Evolutionary conservation across 2,888 invertebrate genomes (phyloP), one percentile per base, ranked within the genome.

Genomic region (Cetonia aurata): DNA sequence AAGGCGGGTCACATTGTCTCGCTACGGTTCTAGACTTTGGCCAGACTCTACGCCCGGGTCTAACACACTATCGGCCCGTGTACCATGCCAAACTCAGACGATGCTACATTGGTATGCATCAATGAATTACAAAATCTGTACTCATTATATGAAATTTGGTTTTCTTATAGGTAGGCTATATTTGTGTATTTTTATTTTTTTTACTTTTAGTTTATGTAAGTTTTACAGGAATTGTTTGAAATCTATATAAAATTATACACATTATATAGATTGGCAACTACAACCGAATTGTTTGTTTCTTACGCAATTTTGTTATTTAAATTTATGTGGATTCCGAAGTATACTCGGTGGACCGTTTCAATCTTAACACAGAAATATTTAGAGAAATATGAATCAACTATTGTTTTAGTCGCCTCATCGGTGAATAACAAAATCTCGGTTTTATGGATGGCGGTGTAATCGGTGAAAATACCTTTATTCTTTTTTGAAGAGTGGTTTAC

Each of bases 101-200:
- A 75, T 77, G 77, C 75, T 72, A 71, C 75, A 73, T 75, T 76
- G 77, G 76, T 76, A 77, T 76, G 75, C 77, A 77, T 76, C 75
- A 72, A 71, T 71, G 68, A 72, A 72, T 72, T 73, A 73, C 73
- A 73, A 75, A 73, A 74, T 70, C 73, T 71, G 72, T 74, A 68
- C 73, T 73, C 73, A 74, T 73, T 70, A 72, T 73, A 72, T 75
- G 70, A 74, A 74, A 73, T 75, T 75, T 74, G 72, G 71, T 74
- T 74, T 71, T 73, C 48, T 69, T 68, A 71, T 75, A 75, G 75
- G 75, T 75, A 75, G 75, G 75, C 74, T 74, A 75, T 75, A 72
- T 70, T 73, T 73, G 74, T 73, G 73, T 74, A 73, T 75, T 73
- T 75, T 71, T 74, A 69, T 71, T 74, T 25, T n/a, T n/a, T 74